phyloP scores from a whole-genome alignment of 2,888 invertebrate genomes.

The Lycia hirtaria region DNA sequence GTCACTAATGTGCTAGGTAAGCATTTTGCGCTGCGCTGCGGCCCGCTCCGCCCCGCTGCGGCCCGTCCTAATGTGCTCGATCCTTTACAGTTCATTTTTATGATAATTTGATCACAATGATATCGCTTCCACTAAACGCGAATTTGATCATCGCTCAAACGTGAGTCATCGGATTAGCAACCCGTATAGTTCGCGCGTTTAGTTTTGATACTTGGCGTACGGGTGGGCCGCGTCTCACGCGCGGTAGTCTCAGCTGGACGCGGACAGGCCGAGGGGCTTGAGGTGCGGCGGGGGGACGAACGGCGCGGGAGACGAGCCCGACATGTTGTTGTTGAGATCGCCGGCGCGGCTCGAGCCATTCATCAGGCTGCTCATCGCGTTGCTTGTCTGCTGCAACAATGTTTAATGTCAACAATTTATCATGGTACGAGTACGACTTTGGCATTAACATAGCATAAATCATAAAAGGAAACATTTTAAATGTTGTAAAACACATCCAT shows the following conservation, averaged over 20 bases:
- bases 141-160: conserved; percentile 37
- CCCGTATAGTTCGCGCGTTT: conserved; percentile 49
- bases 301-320: conserved; percentile 78
- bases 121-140: background rate
- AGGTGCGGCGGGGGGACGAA: conserved; percentile 83
- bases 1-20: too few species aligned
- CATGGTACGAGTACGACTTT: background rate
- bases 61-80: too few species aligned
- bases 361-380: conserved; percentile 80
- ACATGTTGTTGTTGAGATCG: conserved; percentile 90
- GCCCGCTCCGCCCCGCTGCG: too few species aligned
- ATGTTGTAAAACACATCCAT: too few species aligned
- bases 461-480: too few species aligned
- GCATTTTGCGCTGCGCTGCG: too few species aligned
- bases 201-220: conserved; percentile 79
- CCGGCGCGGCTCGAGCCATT: conserved; percentile 84
- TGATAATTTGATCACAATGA: conserved; percentile 23
- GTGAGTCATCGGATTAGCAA: conserved; percentile 20
- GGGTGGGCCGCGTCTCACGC: conserved; percentile 78
- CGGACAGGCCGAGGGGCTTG: conserved; percentile 85
- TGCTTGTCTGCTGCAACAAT: conserved; percentile 69
- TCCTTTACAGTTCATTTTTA: conserved; percentile 41
- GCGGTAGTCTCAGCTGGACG: conserved; percentile 87
- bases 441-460: too few species aligned
- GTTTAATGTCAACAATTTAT: conserved; percentile 24